Base-by-base conservation (phyloP, 2,113 vertebrate genomes). In the Cyanoramphus novaezelandiae region DNA sequence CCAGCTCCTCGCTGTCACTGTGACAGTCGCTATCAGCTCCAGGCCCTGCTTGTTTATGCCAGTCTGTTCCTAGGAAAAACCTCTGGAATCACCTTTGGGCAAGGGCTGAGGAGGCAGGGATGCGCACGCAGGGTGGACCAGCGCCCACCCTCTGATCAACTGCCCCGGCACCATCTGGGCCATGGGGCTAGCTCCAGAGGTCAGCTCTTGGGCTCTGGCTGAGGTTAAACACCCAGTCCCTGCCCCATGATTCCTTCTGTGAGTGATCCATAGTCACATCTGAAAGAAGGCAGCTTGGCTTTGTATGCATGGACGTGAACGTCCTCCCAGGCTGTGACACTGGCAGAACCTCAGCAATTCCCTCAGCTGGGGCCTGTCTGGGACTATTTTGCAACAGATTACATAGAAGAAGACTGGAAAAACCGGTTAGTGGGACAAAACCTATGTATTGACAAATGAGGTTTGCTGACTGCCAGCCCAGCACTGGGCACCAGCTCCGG, bases 101-200 rank as follows among this genome's bases (percentile, higher is more conserved):
- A 2, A 55, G 28, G 0, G 2, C 55, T 65, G 59, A 70, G n/a
- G 65, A 90, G 71, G 39, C 46, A 49, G 67, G 28, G 50, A 16
- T 2, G 10, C 16, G 27, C 18, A 4, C 0, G 0, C 17, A 27
- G 41, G 12, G 25, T 11, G 52, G 19, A 46, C 49, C 18, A 31
- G 13, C n/a, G 46, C 31, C 19, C 70, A n/a, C 17, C 13, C 60
- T 20, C 72, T 1, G 0, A 39, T 63, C 27, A 67, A 29, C 2
- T 1, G 9, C 5, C 35, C 43, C 2, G 1, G 20, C 0, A 0
- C 46, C 7, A 1, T 25, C 13, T 1, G 6, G 41, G 14, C n/a
- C 29, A 2, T 0, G 4, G n/a, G n/a, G 15, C 41, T 90, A 0
- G 0, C 41, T 59, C 68, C 29, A 71, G 69, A 47, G 17, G 17